A percentile compares a stretch with the other conserved stretches of the same genome.
These are phyloP conservation scores for Aurelia aurita complex sp. Pacific DNA, from an alignment of 30 jellyfish, hydroid and myxozoan genomes.

Conservation along the genomic window DNA sequence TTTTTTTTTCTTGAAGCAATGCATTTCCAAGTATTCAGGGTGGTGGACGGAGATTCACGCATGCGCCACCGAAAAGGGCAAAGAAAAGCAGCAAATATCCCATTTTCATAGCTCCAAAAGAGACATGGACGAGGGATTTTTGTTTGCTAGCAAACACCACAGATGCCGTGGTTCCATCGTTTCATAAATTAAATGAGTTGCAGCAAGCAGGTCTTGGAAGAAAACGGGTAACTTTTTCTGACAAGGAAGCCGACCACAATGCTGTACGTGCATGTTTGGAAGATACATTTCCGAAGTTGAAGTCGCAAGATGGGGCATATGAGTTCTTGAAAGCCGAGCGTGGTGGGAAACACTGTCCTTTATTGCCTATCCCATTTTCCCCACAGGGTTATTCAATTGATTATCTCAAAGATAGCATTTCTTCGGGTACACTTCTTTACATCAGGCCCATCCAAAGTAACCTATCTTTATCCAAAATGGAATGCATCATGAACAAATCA, in stretches of 20 bases:
- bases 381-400: neutral
- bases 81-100: neutral
- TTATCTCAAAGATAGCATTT: neutral
- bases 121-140: neutral
- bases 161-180: neutral
- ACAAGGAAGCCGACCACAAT: neutral
- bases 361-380: neutral
- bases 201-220: constrained; percentile 1
- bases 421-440: no score
- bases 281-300: no score
- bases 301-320: neutral
- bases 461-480: neutral
- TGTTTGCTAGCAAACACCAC: neutral
- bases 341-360: constrained; percentile 3
- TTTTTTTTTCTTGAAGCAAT: no score
- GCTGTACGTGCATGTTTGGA: neutral
- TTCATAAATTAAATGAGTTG: neutral
- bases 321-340: neutral
- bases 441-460: neutral
- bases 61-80: no score
- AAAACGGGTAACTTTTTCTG: neutral
- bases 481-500: neutral
- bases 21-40: no score
- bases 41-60: no score
- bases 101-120: neutral